These are phyloP conservation scores for Trichopria drosophilae DNA, from an alignment of 2,888 invertebrate genomes.

Conservation along the genomic window DNA sequence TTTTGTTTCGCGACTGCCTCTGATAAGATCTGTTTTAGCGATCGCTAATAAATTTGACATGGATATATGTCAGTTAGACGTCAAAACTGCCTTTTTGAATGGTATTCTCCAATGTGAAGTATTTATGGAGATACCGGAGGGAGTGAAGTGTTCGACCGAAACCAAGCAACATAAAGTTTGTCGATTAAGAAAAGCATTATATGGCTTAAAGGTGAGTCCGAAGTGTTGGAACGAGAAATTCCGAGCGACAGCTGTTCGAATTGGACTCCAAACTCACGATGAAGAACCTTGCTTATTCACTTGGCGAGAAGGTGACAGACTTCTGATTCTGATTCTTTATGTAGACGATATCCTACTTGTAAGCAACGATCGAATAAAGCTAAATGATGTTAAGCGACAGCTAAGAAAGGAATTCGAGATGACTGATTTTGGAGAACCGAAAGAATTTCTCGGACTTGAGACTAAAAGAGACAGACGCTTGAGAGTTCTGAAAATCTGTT, in stretches of 20 bases:
- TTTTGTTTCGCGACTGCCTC: too few species aligned
- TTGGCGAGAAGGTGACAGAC: slow-evolving; percentile 25
- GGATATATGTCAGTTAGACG: too few species aligned
- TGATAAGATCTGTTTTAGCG: too few species aligned
- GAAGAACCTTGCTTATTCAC: slow-evolving; percentile 29
- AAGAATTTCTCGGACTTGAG: not conserved
- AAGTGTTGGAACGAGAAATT: too few species aligned
- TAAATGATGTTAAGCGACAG: slow-evolving; percentile 24
- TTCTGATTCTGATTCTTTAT: too few species aligned
- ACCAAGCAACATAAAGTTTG: slow-evolving; percentile 24
- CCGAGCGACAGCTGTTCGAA: slow-evolving; percentile 22
- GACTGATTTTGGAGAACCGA: slow-evolving; percentile 22
- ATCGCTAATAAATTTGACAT: too few species aligned
- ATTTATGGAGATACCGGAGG: slow-evolving; percentile 6
- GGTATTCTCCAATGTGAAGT: slow-evolving; percentile 17
- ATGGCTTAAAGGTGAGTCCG: slow-evolving; percentile 21
- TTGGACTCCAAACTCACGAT: slow-evolving; percentile 16
- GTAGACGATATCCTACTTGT: too few species aligned
- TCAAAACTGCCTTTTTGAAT: slow-evolving; percentile 37
- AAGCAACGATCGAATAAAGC: slow-evolving; percentile 28
- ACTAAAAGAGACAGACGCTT: not conserved
- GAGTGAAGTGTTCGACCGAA: slow-evolving; percentile 19
- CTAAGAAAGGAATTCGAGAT: too few species aligned
- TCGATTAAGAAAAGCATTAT: slow-evolving; percentile 23
- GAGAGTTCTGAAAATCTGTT: not conserved